These are phyloP conservation scores for Notodonta ziczac DNA, from an alignment of 2,888 invertebrate species.

Conservation along the genomic window DNA sequence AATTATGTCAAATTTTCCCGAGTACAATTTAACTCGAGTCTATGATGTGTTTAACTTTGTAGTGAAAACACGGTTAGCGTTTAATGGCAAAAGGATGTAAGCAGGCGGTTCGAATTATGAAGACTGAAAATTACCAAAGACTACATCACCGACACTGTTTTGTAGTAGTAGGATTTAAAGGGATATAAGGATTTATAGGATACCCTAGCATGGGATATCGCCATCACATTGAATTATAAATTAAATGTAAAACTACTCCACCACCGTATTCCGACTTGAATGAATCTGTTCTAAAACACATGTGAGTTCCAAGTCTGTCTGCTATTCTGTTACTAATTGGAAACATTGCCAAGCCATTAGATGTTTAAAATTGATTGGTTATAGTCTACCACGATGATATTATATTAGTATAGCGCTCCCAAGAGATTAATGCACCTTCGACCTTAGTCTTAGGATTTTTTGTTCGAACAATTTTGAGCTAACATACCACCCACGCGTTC, in stretches of 20 bases:
- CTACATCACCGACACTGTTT: no score
- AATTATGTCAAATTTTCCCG: no score
- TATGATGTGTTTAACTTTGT: no score
- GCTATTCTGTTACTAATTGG: constrained; percentile 4
- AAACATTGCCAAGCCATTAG: constrained; percentile 6
- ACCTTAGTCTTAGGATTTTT: constrained; percentile 17
- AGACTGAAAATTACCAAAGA: no score
- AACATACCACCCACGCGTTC: constrained; percentile 23
- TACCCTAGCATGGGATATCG: no score
- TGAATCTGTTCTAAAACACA: neutral
- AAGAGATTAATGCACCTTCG: constrained; percentile 20
- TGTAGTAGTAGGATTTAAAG: no score
- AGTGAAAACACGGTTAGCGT: no score
- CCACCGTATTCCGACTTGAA: neutral
- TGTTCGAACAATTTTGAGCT: constrained; percentile 11
- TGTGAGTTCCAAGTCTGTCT: neutral
- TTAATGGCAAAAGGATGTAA: no score
- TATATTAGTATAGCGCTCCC: constrained; percentile 13
- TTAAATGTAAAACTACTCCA: neutral
- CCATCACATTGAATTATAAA: no score
- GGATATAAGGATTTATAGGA: no score
- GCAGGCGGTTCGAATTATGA: no score
- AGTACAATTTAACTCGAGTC: no score
- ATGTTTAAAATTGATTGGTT: constrained; percentile 16
- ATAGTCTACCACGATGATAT: constrained; percentile 10